Evolutionary conservation across 2,888 invertebrate species (phyloP).

Genomic region (Pycnomerus fuliginosus): DNA sequence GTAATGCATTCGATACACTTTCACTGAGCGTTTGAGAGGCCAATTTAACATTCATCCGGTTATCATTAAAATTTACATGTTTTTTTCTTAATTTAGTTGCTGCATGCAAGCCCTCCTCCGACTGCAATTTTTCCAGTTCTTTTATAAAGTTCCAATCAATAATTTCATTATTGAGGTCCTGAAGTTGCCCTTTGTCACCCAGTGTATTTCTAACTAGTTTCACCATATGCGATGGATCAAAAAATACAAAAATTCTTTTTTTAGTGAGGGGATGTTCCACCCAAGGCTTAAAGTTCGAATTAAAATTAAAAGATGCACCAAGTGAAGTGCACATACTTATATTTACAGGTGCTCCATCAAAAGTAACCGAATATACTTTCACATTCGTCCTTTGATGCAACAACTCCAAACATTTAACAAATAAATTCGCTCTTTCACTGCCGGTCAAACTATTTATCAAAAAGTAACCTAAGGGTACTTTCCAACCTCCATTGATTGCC

Average conservation of each 20-base stretch:
- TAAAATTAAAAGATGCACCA: slow-evolving; percentile 15
- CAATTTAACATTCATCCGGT: slow-evolving; percentile 18
- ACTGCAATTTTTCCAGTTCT: background rate
- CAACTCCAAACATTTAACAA: slow-evolving; percentile 13
- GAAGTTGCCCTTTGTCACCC: slow-evolving; percentile 6
- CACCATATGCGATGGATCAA: slow-evolving; percentile 11
- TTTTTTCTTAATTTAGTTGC: slow-evolving; percentile 6
- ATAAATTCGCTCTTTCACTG: slow-evolving; percentile 13
- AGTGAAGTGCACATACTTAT: slow-evolving; percentile 18
- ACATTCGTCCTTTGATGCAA: slow-evolving; percentile 13
- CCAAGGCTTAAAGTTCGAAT: background rate
- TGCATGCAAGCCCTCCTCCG: slow-evolving; percentile 5
- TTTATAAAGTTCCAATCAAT: background rate
- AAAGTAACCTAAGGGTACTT: slow-evolving; percentile 20
- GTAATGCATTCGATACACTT: slow-evolving; percentile 1
- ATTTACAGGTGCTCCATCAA: slow-evolving; percentile 5
- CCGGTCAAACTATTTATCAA: slow-evolving; percentile 16
- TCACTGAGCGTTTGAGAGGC: slow-evolving; percentile 17
- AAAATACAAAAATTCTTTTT: slow-evolving; percentile 16
- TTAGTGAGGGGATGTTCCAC: slow-evolving; percentile 9
- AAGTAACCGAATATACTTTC: slow-evolving; percentile 15
- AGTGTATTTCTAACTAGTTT: slow-evolving; percentile 17
- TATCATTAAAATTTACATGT: slow-evolving; percentile 4
- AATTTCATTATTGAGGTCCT: background rate
- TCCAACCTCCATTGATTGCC: slow-evolving; percentile 14